Conservation (phyloP, 2,888 invertebrate species). For the Megalurothrips usitatus region DNA sequence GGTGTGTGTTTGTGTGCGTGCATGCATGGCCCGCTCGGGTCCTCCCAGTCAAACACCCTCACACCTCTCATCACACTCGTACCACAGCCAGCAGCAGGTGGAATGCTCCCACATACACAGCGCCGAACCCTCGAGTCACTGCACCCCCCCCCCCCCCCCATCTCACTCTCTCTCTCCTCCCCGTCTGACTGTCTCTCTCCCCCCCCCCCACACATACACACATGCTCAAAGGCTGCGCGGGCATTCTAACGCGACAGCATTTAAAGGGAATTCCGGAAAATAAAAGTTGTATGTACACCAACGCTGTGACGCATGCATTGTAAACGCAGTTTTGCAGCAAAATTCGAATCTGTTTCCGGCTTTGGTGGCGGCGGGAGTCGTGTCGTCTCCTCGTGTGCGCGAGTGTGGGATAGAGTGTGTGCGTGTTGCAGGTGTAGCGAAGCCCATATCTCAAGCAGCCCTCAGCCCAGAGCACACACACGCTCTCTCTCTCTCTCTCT, state of each 20-base stretch:
- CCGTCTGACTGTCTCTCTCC: neutral
- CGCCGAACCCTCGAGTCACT: neutral
- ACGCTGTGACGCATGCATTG: too few species aligned
- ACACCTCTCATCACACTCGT: too few species aligned
- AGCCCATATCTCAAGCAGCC: too few species aligned
- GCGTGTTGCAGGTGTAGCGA: too few species aligned
- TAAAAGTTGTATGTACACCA: too few species aligned
- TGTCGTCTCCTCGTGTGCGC: too few species aligned
- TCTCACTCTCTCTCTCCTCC: neutral
- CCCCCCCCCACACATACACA: neutral
- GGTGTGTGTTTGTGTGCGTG: neutral
- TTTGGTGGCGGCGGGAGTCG: too few species aligned
- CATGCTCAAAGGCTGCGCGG: too few species aligned
- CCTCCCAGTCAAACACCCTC: neutral
- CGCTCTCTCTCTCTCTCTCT: too few species aligned
- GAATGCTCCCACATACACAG: neutral
- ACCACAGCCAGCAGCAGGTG: neutral
- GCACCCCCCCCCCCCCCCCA: neutral
- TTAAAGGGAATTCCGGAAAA: neutral
- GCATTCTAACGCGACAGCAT: neutral
- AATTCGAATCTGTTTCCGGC: too few species aligned
- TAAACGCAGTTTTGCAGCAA: neutral
- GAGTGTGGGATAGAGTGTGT: too few species aligned
- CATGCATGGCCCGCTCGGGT: neutral
- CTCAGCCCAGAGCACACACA: too few species aligned